Evolutionary conservation across 1,140 invertebrate species (phyloP).

Genomic region (Maniola jurtina): DNA sequence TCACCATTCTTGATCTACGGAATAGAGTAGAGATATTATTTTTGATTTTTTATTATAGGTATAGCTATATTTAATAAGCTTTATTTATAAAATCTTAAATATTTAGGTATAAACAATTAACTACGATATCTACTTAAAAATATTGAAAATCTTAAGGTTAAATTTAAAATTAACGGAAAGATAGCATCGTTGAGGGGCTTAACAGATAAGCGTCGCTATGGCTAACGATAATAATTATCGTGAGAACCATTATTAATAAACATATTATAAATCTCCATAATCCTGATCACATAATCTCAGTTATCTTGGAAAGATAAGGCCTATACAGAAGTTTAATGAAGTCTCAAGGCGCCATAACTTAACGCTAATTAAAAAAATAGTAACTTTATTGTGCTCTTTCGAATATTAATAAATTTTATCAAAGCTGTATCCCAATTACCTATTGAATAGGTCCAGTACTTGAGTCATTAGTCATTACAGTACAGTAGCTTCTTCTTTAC

Average conservation of each 20-base stretch:
- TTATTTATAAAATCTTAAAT: too few relatives aligned
- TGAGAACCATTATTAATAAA: conserved; percentile 23
- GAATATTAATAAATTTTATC: too few relatives aligned
- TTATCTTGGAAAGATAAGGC: conserved; percentile 52
- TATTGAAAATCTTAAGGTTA: conserved; percentile 7
- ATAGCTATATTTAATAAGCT: too few relatives aligned
- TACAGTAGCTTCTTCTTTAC: too few relatives aligned
- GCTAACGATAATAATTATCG: conserved; percentile 1
- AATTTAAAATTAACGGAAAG: conserved; percentile 15
- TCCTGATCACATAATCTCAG: conserved; percentile 38
- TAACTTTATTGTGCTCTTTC: neutral
- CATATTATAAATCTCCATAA: conserved; percentile 31
- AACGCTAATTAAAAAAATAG: conserved; percentile 16
- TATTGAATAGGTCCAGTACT: too few relatives aligned
- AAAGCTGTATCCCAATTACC: too few relatives aligned
- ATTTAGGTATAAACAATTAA: neutral
- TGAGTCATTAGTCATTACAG: too few relatives aligned
- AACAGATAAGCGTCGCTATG: conserved; percentile 1
- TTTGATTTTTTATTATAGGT: too few relatives aligned
- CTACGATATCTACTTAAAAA: neutral
- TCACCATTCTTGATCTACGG: too few relatives aligned
- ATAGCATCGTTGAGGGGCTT: conserved; percentile 13
- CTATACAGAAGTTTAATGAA: conserved; percentile 1
- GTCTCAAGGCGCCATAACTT: neutral
- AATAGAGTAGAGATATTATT: too few relatives aligned